Evolutionary conservation across 1,140 invertebrate genomes (phyloP).

Genomic region (Piezodorus guildinii): DNA sequence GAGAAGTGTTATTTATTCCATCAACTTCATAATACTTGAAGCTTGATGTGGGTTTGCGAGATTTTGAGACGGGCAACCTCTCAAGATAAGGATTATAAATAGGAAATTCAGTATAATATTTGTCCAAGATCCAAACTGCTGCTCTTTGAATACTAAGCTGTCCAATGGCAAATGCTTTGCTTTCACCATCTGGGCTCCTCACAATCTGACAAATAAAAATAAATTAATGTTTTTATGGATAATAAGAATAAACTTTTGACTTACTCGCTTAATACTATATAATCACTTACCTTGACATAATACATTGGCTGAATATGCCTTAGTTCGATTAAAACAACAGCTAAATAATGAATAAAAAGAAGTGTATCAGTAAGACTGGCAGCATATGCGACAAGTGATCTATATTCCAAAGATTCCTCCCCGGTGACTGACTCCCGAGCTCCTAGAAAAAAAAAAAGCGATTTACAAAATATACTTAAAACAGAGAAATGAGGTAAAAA

Average conservation of each 20-base stretch:
- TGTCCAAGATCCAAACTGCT: slow-evolving; percentile 84
- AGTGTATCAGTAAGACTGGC: slow-evolving; percentile 83
- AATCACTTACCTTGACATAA: slow-evolving; percentile 60
- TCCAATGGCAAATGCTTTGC: slow-evolving; percentile 73
- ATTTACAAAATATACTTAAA: slow-evolving; percentile 19
- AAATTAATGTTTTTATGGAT: no score
- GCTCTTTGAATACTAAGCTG: slow-evolving; percentile 89
- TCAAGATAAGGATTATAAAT: slow-evolving; percentile 95
- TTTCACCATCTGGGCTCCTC: slow-evolving; percentile 86
- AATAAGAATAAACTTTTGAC: no score
- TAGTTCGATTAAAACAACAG: slow-evolving; percentile 83
- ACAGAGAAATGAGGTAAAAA: slow-evolving; percentile 14
- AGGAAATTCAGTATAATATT: slow-evolving; percentile 91
- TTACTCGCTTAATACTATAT: no score
- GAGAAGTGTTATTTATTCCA: slow-evolving; percentile 53
- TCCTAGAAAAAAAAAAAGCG: slow-evolving; percentile 43
- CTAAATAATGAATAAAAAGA: slow-evolving; percentile 89
- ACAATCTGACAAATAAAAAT: slow-evolving; percentile 44
- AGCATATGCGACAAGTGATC: slow-evolving; percentile 78
- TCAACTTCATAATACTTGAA: slow-evolving; percentile 98
- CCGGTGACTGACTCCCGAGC: slow-evolving; percentile 60
- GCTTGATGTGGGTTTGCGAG: slow-evolving; percentile 60
- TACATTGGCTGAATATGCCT: slow-evolving; percentile 80
- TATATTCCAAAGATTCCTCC: slow-evolving; percentile 67
- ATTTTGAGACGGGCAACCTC: slow-evolving; percentile 73